Evolutionary conservation across 2,797 vertebrate species (phyloP).

Genomic region (Sebastes dallii): DNA sequence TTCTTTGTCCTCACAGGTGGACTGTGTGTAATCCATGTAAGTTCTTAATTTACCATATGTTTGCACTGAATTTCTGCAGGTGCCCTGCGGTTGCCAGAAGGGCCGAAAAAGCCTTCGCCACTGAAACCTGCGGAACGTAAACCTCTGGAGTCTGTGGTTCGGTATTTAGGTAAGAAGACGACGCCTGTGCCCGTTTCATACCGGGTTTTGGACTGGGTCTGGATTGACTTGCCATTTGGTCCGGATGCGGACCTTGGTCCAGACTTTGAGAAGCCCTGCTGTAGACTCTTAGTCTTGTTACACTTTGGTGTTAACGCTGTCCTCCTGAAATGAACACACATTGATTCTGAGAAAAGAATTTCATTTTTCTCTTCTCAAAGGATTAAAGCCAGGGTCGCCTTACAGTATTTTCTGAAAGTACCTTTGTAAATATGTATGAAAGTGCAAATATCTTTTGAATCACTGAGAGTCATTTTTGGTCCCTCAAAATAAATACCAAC

Average conservation of each 20-base stretch:
- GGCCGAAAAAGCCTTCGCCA: constrained; percentile 86
- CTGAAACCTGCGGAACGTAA: constrained; percentile 93
- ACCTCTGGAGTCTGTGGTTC: constrained; percentile 95
- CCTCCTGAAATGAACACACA: not conserved
- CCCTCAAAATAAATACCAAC: too few species aligned
- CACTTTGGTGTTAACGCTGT: too few species aligned
- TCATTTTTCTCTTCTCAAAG: not conserved
- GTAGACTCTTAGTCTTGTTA: too few species aligned
- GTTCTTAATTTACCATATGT: not conserved
- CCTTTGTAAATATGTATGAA: not conserved
- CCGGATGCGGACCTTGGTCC: too few species aligned
- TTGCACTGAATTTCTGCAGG: constrained; percentile 76
- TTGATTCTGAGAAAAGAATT: not conserved
- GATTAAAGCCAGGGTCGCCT: not conserved
- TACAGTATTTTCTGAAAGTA: not conserved
- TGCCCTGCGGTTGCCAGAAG: constrained; percentile 91
- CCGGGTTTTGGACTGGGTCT: too few species aligned
- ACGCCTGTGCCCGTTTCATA: not conserved
- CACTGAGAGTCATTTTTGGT: too few species aligned
- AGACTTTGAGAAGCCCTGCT: too few species aligned
- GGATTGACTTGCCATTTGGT: too few species aligned
- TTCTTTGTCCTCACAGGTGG: not conserved
- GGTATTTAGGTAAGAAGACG: constrained; percentile 90
- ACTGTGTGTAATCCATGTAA: not conserved
- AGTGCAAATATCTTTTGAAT: not conserved